Conservation (phyloP, 2,113 vertebrate species). For the Hemichromis elongatus region DNA sequence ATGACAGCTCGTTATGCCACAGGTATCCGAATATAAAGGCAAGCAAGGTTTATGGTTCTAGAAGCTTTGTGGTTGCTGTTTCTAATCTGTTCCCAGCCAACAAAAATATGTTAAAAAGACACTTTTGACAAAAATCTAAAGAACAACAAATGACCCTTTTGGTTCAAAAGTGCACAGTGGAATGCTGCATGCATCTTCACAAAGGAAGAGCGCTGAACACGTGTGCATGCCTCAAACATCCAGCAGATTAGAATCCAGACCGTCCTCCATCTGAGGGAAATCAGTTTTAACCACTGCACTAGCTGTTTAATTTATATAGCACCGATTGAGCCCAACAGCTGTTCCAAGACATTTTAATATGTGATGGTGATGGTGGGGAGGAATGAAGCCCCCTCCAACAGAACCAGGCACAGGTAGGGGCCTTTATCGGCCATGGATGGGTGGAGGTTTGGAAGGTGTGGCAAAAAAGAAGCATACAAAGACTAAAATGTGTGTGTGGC, state of each 20-base stretch:
- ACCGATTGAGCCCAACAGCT: not conserved
- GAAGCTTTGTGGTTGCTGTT: not conserved
- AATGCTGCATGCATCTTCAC: not conserved
- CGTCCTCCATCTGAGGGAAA: not conserved
- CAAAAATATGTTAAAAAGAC: not conserved
- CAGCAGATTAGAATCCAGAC: not conserved
- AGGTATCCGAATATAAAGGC: not conserved
- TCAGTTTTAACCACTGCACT: not conserved
- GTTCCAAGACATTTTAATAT: not conserved
- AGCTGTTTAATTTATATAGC: not conserved
- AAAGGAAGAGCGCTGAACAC: not conserved
- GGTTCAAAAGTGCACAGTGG: not conserved
- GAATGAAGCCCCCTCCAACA: accelerated
- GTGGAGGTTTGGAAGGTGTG: not conserved
- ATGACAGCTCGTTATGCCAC: not conserved
- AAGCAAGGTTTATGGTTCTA: not conserved
- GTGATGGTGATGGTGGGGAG: not conserved
- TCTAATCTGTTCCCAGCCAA: not conserved
- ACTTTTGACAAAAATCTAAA: accelerated
- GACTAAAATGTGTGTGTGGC: not conserved
- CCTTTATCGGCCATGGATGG: not conserved
- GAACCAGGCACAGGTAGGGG: not conserved
- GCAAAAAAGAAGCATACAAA: not conserved
- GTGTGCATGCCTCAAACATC: accelerated
- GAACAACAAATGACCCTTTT: not conserved